Base-by-base conservation (phyloP, 2,113 vertebrate species). In the Trogon melanurus region DNA sequence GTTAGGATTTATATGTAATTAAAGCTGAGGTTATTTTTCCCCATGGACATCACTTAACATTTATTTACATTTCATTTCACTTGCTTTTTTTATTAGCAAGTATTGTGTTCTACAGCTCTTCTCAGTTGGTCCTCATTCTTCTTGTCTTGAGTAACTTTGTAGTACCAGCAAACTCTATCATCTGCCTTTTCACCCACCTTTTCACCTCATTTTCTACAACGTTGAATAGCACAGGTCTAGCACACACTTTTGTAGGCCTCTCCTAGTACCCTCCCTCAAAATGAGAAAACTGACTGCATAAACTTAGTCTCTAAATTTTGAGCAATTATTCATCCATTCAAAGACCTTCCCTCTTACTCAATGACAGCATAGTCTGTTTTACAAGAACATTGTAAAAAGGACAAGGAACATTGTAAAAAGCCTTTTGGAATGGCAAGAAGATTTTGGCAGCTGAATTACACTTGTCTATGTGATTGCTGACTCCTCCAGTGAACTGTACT, bases 61-160 rank as follows among this genome's bases (percentile, higher is more conserved):
- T 82, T 94, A 67, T 85, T 88, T 95, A 66, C 21, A 64, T 79
- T 92, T 82, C 11, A 69, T 64, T 88, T 94, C 10, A 57, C 23
- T 56, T 80, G 6, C 1, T 74, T 54, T 91, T 36, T 92, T 88
- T 58, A 21, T 75, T 75, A 56, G n/a, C 27, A 64, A 56, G 11
- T 20, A 22, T 64, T 82, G 26, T 45, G 27, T 82, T 88, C 62
- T 79, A 66, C 61, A 88, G 0, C 23, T 78, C 36, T 78, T 81
- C 47, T 85, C 62, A 67, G 20, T 2, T 85, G 57, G 6, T 67
- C 44, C 19, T 71, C 44, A 41, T 83, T 19, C 32, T 78, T 73
- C 21, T 85, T 67, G 27, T 75, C 23, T 38, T 85, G 38, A 75
- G 36, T 67, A 64, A 64, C 56, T 71, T 60, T 51, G 8, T 85